Evolutionary conservation across 2,113 vertebrate species (phyloP).

Genomic region (Eurystomus gularis): DNA sequence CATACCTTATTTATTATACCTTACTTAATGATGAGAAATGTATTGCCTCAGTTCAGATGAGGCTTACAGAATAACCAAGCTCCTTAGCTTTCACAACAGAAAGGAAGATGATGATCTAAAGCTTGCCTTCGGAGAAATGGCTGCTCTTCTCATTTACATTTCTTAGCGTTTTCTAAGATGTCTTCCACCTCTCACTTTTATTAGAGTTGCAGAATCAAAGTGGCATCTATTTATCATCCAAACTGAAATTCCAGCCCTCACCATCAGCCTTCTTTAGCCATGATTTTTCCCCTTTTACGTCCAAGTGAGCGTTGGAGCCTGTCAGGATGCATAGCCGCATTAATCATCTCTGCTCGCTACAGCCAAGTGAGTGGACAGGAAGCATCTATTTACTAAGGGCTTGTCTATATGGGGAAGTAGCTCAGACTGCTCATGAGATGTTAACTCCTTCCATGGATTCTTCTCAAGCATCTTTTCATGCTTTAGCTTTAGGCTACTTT

Average conservation of each 20-base stretch:
- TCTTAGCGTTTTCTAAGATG: conserved; percentile 27
- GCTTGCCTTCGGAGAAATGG: background rate
- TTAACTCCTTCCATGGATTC: conserved; percentile 32
- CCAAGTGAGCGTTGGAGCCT: background rate
- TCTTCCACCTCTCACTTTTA: conserved; percentile 17
- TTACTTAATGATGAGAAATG: background rate
- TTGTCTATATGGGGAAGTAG: background rate
- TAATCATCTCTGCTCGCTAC: conserved; percentile 17
- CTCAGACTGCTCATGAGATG: background rate
- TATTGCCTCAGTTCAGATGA: background rate
- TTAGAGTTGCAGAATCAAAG: conserved; percentile 12
- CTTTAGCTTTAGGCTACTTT: background rate
- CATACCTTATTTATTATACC: conserved; percentile 15
- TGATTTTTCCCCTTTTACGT: background rate
- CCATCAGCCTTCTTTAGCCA: background rate
- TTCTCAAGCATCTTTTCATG: background rate
- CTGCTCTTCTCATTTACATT: conserved; percentile 23
- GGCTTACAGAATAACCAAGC: background rate
- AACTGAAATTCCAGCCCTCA: background rate
- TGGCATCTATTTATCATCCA: conserved; percentile 23
- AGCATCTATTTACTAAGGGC: conserved; percentile 32
- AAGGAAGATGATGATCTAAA: conserved; percentile 24
- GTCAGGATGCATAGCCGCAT: conserved; percentile 29
- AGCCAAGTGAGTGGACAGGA: conserved; percentile 18
- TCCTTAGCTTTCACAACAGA: background rate